phyloP scores from a whole-genome alignment of 2,888 invertebrate species.

The Liposcelis brunnea region DNA sequence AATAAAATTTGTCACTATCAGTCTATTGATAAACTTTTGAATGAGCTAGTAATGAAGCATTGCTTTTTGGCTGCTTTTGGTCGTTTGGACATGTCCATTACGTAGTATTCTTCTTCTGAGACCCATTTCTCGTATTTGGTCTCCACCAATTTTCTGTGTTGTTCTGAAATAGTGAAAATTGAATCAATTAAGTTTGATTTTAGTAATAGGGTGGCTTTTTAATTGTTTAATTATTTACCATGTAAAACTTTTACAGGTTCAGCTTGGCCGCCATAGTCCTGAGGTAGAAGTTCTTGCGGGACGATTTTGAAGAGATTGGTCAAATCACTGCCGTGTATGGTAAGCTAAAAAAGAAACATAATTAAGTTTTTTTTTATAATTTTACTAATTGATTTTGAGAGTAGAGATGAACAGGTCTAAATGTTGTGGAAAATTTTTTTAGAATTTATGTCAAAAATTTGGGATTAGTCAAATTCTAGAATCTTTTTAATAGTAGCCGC shows the following conservation, averaged over 20 bases:
- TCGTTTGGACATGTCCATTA: conserved; percentile 17
- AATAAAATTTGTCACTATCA: conserved; percentile 11
- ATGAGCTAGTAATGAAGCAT: conserved; percentile 16
- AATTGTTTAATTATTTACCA: conserved; percentile 14
- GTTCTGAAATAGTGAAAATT: conserved; percentile 21
- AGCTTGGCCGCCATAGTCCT: conserved; percentile 20
- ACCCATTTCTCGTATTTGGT: conserved; percentile 43
- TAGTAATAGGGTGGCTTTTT: no score
- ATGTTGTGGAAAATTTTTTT: no score
- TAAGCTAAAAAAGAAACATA: conserved; percentile 18
- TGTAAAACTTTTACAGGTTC: conserved; percentile 15
- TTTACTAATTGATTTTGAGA: no score
- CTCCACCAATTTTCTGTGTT: conserved; percentile 36
- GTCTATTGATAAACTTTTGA: conserved; percentile 18
- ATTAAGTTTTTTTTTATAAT: no score
- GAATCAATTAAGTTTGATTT: no score
- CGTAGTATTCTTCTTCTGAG: conserved; percentile 36
- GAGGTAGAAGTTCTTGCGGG: conserved; percentile 19
- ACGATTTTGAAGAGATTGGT: conserved; percentile 18
- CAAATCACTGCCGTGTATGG: conserved; percentile 19
- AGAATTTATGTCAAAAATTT: no score
- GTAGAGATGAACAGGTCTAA: no score
- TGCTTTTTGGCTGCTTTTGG: conserved; percentile 16
- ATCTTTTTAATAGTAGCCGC: no score
- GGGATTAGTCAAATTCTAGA: no score